A percentile compares a stretch with the other conserved stretches of the same genome.
Evolutionary conservation across 1,140 invertebrate genomes (phyloP).

Genomic region (Campoletis sonorensis): DNA sequence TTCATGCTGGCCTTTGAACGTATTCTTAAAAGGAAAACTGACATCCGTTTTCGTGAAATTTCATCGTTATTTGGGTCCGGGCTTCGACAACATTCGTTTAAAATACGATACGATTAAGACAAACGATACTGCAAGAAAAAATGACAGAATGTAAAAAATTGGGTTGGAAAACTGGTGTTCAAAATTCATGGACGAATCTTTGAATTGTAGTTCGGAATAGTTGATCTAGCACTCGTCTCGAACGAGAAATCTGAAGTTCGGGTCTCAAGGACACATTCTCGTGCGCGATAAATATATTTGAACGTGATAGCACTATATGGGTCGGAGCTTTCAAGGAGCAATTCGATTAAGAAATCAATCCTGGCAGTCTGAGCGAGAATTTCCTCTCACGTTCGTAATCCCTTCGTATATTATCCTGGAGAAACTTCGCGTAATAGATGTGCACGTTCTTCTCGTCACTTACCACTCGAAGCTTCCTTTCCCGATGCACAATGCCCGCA

Average conservation of each 20-base stretch:
- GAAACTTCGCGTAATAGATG: not conserved
- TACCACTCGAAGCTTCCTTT: not conserved
- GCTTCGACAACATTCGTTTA: no score
- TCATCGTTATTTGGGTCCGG: no score
- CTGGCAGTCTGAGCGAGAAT: not conserved
- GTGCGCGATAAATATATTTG: not conserved
- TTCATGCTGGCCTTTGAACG: no score
- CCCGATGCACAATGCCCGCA: not conserved
- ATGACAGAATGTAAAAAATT: no score
- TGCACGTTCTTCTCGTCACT: constrained; percentile 6
- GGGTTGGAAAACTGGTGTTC: not conserved
- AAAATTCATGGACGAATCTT: no score
- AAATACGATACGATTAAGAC: no score
- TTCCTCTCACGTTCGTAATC: not conserved
- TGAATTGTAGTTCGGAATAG: not conserved
- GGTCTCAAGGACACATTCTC: not conserved
- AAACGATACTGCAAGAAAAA: no score
- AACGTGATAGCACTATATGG: not conserved
- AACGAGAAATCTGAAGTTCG: not conserved
- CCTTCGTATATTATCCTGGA: not conserved
- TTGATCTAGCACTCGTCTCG: not conserved
- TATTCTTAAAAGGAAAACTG: no score
- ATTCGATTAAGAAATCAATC: constrained; percentile 39
- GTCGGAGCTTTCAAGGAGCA: constrained; percentile 17
- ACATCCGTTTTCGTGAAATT: no score